Conservation (phyloP, 2,797 vertebrate species). For the Crocidura indochinensis region DNA sequence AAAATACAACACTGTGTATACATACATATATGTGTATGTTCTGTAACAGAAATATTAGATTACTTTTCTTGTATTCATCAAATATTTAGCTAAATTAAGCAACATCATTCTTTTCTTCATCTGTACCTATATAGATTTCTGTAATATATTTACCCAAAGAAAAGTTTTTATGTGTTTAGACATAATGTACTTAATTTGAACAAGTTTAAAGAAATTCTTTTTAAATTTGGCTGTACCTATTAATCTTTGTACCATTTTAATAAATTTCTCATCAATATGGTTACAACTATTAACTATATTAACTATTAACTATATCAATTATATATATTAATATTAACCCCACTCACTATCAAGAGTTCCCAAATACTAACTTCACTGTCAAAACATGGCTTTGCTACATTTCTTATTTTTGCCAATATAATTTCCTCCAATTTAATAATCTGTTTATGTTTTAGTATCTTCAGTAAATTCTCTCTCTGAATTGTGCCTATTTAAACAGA, state of each 20-base stretch:
- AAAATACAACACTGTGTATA: background rate
- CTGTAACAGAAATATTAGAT: background rate
- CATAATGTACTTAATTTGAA: background rate
- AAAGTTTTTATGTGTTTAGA: background rate
- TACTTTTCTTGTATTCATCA: background rate
- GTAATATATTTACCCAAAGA: background rate
- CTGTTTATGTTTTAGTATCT: background rate
- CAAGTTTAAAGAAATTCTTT: background rate
- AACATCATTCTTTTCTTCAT: background rate
- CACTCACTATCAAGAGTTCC: background rate
- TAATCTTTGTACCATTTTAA: background rate
- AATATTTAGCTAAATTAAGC: background rate
- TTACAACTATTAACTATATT: too few relatives aligned
- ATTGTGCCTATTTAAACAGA: background rate
- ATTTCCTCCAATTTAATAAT: too few relatives aligned
- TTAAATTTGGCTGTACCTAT: too few relatives aligned
- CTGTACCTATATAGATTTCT: background rate
- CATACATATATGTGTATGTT: background rate
- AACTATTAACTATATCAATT: too few relatives aligned
- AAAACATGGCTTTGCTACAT: background rate
- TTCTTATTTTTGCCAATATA: background rate
- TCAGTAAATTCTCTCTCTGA: background rate
- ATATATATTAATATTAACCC: too few relatives aligned
- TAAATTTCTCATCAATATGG: background rate
- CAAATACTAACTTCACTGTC: background rate